Conservation (phyloP, 2,113 vertebrate genomes). For the Boleophthalmus pectinirostris region DNA sequence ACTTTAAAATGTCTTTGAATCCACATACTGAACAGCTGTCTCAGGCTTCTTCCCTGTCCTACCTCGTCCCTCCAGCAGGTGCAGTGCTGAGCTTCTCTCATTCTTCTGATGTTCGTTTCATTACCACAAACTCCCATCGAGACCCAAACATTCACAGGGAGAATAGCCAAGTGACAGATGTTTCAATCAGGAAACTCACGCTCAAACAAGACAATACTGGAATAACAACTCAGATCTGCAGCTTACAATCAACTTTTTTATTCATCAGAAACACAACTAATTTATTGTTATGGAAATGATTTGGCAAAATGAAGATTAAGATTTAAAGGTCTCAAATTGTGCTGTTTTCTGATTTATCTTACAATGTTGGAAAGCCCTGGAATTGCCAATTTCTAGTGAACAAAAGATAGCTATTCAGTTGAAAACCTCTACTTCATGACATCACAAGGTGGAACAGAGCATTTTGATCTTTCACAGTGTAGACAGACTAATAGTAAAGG, state of each 20-base stretch:
- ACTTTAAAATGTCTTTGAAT: background rate
- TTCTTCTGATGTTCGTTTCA: background rate
- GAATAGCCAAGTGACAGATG: conserved; percentile 32
- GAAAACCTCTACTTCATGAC: no score
- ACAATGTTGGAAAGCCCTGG: no score
- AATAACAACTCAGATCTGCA: conserved; percentile 22
- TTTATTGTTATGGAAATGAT: no score
- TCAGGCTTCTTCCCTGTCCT: background rate
- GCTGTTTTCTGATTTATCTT: no score
- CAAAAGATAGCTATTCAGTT: no score
- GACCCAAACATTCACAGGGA: conserved; percentile 11
- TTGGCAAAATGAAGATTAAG: no score
- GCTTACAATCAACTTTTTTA: conserved; percentile 41
- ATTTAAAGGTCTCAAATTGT: no score
- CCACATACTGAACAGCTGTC: conserved; percentile 8
- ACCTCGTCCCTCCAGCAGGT: conserved; percentile 23
- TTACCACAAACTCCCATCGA: conserved; percentile 18
- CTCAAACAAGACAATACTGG: background rate
- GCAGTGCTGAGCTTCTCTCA: background rate
- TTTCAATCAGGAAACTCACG: conserved; percentile 18
- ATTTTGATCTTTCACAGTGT: no score
- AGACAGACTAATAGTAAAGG: no score
- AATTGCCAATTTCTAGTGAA: no score
- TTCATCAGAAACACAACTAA: conserved; percentile 17
- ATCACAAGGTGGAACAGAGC: no score